A percentile compares a stretch with the other conserved stretches of the same genome.
phyloP scores from a whole-genome alignment of 2,888 invertebrate species.

The Conchocele bisecta region DNA sequence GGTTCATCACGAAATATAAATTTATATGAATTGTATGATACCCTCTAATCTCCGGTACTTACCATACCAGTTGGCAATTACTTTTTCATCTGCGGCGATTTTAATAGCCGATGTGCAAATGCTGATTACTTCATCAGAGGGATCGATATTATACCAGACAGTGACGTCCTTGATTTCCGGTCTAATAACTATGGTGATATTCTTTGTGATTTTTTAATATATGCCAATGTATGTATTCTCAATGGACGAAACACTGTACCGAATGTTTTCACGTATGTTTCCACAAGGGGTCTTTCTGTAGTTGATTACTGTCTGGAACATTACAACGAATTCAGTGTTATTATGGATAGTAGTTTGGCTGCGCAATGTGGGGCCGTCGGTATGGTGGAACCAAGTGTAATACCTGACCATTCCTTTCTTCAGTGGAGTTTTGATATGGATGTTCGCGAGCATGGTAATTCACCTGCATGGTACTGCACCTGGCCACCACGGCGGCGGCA shows the following conservation, averaged over 20 bases:
- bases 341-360: neutral
- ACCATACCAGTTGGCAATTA: neutral
- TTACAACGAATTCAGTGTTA: neutral
- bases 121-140: conserved; percentile 8
- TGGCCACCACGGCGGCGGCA: too few relatives aligned
- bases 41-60: neutral
- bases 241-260: conserved; percentile 12
- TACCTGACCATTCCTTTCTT: conserved; percentile 5
- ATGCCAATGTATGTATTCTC: conserved; percentile 9
- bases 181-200: conserved; percentile 4
- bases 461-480: too few relatives aligned
- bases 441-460: too few relatives aligned
- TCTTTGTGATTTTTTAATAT: conserved; percentile 9
- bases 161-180: conserved; percentile 2
- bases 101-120: conserved; percentile 17
- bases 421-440: neutral
- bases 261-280: conserved; percentile 21
- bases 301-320: conserved; percentile 17
- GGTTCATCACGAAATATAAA: conserved; percentile 13
- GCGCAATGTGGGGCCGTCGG: neutral
- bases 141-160: neutral
- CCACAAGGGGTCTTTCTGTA: conserved; percentile 3
- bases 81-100: conserved; percentile 11
- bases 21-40: conserved; percentile 9
- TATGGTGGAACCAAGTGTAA: neutral